phyloP scores from a whole-genome alignment of 2,113 vertebrate genomes.

The Ictalurus furcatus region DNA sequence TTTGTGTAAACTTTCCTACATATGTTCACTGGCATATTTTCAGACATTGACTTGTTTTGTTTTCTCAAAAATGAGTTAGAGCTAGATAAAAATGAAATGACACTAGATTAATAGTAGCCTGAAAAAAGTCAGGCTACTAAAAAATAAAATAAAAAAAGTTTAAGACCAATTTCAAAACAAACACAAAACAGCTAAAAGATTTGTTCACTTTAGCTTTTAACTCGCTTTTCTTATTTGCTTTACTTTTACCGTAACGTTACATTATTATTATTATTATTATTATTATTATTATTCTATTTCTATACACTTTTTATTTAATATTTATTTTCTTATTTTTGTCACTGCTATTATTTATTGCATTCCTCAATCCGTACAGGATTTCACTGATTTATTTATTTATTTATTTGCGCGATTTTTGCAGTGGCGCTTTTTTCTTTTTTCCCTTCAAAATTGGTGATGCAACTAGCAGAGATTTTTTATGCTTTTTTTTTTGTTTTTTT shows the following conservation, averaged over 20 bases:
- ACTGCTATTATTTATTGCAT: not conserved
- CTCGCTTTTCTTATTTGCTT: not conserved
- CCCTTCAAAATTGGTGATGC: no score
- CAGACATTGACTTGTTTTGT: not conserved
- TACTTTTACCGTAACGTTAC: not conserved
- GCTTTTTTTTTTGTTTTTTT: no score
- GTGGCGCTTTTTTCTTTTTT: no score
- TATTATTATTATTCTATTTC: not conserved
- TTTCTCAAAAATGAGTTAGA: not conserved
- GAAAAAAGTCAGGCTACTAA: not conserved
- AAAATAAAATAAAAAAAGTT: no score
- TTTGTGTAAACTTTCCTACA: not conserved
- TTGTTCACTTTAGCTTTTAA: not conserved
- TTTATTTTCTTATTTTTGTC: no score
- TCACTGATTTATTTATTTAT: no score
- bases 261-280: not conserved
- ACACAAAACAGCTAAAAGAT: not conserved
- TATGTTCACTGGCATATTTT: not conserved
- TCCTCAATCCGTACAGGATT: no score
- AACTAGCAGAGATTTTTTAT: no score
- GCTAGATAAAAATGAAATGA: not conserved
- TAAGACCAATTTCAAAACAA: not conserved
- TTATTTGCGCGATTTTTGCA: no score
- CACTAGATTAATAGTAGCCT: not conserved
- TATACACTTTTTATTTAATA: not conserved